A percentile compares a stretch with the other conserved stretches of the same genome.
phyloP scores from a whole-genome alignment of 1,140 invertebrate genomes.

The Euura lappo region DNA sequence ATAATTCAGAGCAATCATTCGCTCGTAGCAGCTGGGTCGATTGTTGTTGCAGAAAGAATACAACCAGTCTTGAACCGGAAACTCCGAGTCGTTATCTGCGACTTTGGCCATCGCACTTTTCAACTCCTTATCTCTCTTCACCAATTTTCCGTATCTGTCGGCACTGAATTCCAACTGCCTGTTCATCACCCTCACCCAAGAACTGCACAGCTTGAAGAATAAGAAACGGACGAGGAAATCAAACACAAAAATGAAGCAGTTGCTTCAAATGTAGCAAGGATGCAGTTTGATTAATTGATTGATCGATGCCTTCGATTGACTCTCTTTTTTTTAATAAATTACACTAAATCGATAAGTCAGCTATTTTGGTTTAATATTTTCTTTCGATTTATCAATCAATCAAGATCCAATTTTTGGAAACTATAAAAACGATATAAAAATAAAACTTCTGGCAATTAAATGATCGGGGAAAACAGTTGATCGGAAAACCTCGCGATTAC shows the following conservation, averaged over 20 bases:
- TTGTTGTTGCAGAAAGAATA: neutral
- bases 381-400: too few relatives aligned
- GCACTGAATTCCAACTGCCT: neutral
- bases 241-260: neutral
- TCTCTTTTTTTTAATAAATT: too few relatives aligned
- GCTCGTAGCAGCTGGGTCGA: neutral
- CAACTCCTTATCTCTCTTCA: neutral
- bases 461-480: too few relatives aligned
- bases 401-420: too few relatives aligned
- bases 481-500: too few relatives aligned
- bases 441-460: too few relatives aligned
- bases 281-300: neutral
- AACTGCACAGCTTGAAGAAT: neutral
- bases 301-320: too few relatives aligned
- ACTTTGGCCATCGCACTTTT: constrained; percentile 2
- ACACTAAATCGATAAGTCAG: too few relatives aligned
- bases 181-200: neutral
- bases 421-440: too few relatives aligned
- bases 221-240: neutral
- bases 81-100: neutral
- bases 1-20: neutral
- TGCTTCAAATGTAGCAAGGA: constrained; percentile 8
- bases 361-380: too few relatives aligned
- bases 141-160: neutral
- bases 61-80: constrained; percentile 4